phyloP scores from a whole-genome alignment of 2,888 invertebrate species.

The Melanotus villosus region DNA sequence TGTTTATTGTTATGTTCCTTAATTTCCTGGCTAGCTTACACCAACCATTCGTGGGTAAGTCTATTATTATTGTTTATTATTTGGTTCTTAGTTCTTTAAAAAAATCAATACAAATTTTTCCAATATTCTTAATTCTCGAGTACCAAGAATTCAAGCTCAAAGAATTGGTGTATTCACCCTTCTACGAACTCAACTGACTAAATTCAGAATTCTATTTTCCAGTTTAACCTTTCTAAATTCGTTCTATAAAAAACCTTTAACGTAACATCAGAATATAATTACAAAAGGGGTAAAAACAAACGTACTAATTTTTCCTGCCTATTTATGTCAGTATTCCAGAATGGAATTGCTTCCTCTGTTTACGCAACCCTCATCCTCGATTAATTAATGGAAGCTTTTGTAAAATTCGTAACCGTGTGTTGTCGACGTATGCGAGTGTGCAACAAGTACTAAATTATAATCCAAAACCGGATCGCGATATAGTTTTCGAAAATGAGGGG shows the following conservation, averaged over 20 bases:
- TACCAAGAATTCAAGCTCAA: no score
- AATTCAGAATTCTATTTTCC: no score
- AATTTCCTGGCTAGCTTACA: no score
- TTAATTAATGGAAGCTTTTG: background rate
- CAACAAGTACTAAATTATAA: constrained; percentile 25
- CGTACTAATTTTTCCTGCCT: background rate
- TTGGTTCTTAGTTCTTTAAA: no score
- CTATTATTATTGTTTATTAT: no score
- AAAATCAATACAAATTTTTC: no score
- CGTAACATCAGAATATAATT: constrained; percentile 3
- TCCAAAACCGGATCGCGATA: background rate
- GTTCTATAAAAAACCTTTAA: background rate
- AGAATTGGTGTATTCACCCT: no score
- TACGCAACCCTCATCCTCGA: background rate
- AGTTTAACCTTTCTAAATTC: no score
- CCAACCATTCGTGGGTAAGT: no score
- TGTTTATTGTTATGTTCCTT: no score
- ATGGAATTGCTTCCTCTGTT: background rate
- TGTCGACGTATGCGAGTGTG: background rate
- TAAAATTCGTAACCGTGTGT: background rate
- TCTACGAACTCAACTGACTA: no score
- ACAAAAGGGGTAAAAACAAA: background rate
- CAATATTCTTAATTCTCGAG: no score
- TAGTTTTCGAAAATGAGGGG: constrained; percentile 27
- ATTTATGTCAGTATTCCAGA: background rate